These are phyloP conservation scores for Drosophila malerkotliana DNA, from an alignment of 1,140 invertebrate genomes.

Conservation along the genomic window DNA sequence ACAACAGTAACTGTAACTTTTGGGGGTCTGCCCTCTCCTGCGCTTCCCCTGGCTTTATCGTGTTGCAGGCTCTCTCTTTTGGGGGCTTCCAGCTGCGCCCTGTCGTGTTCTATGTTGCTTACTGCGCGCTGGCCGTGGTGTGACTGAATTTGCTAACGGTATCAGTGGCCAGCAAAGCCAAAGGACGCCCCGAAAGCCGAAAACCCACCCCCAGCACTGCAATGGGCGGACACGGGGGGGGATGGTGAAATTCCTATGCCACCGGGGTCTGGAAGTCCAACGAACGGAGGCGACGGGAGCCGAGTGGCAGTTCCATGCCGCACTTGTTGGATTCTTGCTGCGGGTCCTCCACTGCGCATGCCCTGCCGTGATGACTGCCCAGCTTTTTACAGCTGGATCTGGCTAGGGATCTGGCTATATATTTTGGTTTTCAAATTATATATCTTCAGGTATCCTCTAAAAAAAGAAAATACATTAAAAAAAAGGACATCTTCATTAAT, in stretches of 20 bases:
- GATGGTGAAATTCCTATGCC: constrained; percentile 47
- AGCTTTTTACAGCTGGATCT: background rate
- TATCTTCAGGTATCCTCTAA: background rate
- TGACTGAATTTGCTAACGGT: constrained; percentile 45
- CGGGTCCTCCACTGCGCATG: constrained; percentile 53
- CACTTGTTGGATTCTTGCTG: constrained; percentile 79
- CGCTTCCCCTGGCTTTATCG: background rate
- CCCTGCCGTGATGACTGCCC: constrained; percentile 19
- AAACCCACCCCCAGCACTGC: constrained; percentile 16
- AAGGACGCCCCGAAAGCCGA: constrained; percentile 24
- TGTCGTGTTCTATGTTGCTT: constrained; percentile 34
- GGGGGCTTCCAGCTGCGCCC: constrained; percentile 18
- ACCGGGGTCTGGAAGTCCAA: constrained; percentile 20
- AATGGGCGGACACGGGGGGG: constrained; percentile 19
- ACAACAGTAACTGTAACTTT: background rate
- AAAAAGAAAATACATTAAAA: background rate
- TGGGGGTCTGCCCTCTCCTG: background rate
- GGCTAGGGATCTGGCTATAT: background rate
- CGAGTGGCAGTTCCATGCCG: constrained; percentile 49
- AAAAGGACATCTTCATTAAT: too few species aligned
- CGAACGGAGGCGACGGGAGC: constrained; percentile 10
- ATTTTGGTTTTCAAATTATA: background rate
- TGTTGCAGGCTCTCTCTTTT: constrained; percentile 24
- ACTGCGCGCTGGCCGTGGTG: constrained; percentile 64
- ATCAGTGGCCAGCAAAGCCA: constrained; percentile 15